Evolutionary conservation across 2,113 vertebrate genomes (phyloP).

Genomic region (Hypocryptadius cinnamomeus): DNA sequence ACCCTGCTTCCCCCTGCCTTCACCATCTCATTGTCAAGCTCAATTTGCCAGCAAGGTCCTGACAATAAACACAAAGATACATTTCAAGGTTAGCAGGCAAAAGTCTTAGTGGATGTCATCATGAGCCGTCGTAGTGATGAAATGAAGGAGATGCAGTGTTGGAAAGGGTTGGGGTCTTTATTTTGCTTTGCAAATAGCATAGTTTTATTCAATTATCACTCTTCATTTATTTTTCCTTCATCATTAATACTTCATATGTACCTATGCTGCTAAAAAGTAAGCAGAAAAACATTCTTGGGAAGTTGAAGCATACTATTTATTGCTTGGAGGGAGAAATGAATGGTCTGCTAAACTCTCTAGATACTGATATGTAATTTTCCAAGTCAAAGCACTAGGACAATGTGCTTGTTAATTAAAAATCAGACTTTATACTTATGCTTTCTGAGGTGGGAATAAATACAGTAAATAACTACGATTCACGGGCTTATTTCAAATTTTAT

Average conservation of each 20-base stretch:
- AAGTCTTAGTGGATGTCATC: constrained; percentile 18
- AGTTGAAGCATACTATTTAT: constrained; percentile 21
- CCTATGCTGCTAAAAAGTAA: not conserved
- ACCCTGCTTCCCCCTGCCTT: constrained; percentile 40
- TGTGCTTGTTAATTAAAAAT: constrained; percentile 59
- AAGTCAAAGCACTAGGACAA: constrained; percentile 58
- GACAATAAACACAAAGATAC: constrained; percentile 55
- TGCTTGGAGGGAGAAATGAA: not conserved
- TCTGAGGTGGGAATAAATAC: constrained; percentile 23
- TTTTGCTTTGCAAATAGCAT: not conserved
- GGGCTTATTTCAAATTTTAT: constrained; percentile 35
- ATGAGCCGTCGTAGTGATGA: not conserved
- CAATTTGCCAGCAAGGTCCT: constrained; percentile 49
- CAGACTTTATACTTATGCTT: constrained; percentile 19
- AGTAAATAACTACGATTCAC: constrained; percentile 35
- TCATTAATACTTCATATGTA: not conserved
- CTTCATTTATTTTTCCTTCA: not conserved
- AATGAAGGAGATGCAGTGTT: not conserved
- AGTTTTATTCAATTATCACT: not conserved
- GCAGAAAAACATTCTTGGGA: not conserved
- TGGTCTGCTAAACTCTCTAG: constrained; percentile 25
- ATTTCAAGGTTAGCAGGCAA: constrained; percentile 54
- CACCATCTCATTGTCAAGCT: constrained; percentile 49
- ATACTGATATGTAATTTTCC: constrained; percentile 58
- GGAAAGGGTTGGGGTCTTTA: not conserved